Evolutionary conservation across 2,113 vertebrate genomes (phyloP), one percentile per base, ranked within the genome.

Genomic region (Nematolebias whitei): DNA sequence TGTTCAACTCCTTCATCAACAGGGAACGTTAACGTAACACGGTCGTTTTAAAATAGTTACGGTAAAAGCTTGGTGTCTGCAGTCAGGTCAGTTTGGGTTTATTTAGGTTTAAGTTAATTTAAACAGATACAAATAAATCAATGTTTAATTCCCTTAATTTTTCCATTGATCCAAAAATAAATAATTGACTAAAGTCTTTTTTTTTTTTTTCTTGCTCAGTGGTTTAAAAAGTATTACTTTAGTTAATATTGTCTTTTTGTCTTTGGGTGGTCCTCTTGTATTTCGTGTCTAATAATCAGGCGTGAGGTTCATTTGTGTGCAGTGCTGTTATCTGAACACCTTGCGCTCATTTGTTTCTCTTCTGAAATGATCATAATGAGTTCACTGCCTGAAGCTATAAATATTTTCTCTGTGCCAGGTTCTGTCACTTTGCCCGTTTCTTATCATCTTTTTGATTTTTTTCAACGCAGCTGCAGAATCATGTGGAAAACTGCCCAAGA

Each of bases 301-400:
- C 12, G 40, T 45, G 23, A 11, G 41, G 51, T 18, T n/a, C 9
- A 16, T 24, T 12, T 51, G 16, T 50, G 39, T 51, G 38, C 57
- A 1, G 45, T 24, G 20, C 48, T 49, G 18, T 52, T 54, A 35
- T 14, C 26, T 49, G 52, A 71, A 24, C 26, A 52, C 12, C 9
- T 29, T 68, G 39, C 18, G 5, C 54, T 76, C 14, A 22, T 64
- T 38, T 68, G 47, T 19, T 50, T 43, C 49, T 70, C 55, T 73
- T 32, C 40, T 62, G 22, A 71, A 74, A 72, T 24, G 1, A 74
- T 69, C 22, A 47, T 10, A 35, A 58, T 12, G 56, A 43, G 32
- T 49, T 48, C 23, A 69, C 50, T 22, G 11, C 58, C 44, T 50
- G 49, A 11, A 61, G 50, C 59, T 67, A 73, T 79, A 81, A 74